Evolutionary conservation across 2,113 vertebrate species (phyloP).

Genomic region (Calonectris borealis): DNA sequence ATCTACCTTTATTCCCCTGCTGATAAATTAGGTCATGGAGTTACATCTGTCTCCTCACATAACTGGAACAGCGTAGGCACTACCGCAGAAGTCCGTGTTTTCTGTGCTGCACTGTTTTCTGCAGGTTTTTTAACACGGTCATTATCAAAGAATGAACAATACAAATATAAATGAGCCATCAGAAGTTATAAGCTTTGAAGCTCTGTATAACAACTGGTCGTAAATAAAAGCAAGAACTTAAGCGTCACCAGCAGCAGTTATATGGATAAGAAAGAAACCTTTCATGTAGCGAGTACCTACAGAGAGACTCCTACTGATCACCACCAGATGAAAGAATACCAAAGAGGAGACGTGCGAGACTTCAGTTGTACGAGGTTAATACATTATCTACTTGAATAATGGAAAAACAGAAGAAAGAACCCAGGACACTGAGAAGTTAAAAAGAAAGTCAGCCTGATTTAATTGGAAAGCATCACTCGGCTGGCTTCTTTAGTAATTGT

Average conservation of each 20-base stretch:
- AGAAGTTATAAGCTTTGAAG: constrained; percentile 38
- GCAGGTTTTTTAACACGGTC: not conserved
- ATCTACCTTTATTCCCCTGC: not conserved
- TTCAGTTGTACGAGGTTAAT: not conserved
- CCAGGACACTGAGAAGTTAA: not conserved
- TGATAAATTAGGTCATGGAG: not conserved
- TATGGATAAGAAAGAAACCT: constrained; percentile 27
- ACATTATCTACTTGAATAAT: not conserved
- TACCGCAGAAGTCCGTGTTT: not conserved
- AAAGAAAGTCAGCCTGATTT: constrained; percentile 13
- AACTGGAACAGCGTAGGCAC: not conserved
- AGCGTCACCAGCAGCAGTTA: not conserved
- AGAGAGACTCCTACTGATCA: not conserved
- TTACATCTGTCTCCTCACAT: not conserved
- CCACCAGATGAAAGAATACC: constrained; percentile 28
- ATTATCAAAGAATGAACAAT: not conserved
- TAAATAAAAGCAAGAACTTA: constrained; percentile 1
- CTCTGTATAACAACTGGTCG: not conserved
- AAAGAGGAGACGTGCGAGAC: constrained; percentile 13
- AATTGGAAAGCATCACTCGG: constrained; percentile 41
- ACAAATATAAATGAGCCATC: constrained; percentile 7
- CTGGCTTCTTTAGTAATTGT: constrained; percentile 4
- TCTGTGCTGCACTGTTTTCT: not conserved
- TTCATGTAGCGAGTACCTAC: constrained; percentile 14
- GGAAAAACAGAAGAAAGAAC: not conserved